A percentile compares a stretch with the other conserved stretches of the same genome.
Evolutionary conservation across 2,888 invertebrate species (phyloP).

Genomic region (Disparrhopalites patrizii): DNA sequence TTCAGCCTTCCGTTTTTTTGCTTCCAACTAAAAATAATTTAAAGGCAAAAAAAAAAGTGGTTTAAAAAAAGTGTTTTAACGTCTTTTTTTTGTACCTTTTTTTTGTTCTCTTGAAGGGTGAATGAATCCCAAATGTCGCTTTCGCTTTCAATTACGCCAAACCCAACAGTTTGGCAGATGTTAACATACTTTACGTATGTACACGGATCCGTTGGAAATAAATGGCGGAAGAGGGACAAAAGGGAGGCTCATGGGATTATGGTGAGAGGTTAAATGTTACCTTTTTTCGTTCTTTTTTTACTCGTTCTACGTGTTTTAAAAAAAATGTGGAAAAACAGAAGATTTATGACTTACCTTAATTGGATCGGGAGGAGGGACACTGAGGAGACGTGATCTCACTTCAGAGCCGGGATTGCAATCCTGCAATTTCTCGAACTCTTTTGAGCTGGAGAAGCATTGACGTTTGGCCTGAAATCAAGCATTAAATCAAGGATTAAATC

Average conservation of each 20-base stretch:
- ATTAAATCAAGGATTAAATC: no score
- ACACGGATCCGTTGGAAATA: neutral
- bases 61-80: no score
- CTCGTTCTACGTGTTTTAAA: neutral
- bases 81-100: neutral
- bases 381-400: slow-evolving; percentile 44
- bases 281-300: neutral
- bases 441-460: slow-evolving; percentile 76
- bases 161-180: neutral
- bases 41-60: neutral
- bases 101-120: neutral
- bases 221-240: no score
- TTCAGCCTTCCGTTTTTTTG: slow-evolving; percentile 83
- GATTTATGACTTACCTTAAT: slow-evolving; percentile 41
- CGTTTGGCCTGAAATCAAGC: slow-evolving; percentile 65
- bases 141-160: neutral
- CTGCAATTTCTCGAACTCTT: slow-evolving; percentile 88
- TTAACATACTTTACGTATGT: neutral
- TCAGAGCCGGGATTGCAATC: slow-evolving; percentile 54
- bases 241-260: no score
- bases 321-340: no score
- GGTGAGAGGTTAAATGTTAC: no score
- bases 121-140: slow-evolving; percentile 1
- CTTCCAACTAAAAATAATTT: slow-evolving; percentile 62
- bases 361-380: slow-evolving; percentile 47